These are phyloP conservation scores for Heloderma charlesbogerti DNA, from an alignment of 2,113 vertebrate genomes.

Conservation along the genomic window DNA sequence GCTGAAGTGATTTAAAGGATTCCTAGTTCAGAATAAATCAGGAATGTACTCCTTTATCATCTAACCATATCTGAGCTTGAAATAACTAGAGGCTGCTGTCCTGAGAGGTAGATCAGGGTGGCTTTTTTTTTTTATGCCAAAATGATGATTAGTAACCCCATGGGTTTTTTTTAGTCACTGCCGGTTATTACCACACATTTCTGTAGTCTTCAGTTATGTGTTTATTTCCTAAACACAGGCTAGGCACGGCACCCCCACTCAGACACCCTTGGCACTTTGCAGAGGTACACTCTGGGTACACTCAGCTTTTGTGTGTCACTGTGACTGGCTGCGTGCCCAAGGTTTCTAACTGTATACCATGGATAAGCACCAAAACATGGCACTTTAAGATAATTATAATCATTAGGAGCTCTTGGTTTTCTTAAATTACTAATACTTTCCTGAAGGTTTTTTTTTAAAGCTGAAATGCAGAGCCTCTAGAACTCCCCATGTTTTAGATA, in stretches of 20 bases:
- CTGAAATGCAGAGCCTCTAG: slow-evolving; percentile 9
- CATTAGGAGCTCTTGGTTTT: slow-evolving; percentile 11
- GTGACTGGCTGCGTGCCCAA: slow-evolving; percentile 21
- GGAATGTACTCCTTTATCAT: not conserved
- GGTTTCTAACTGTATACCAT: not conserved
- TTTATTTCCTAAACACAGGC: not conserved
- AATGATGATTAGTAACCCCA: not conserved
- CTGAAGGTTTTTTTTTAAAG: slow-evolving; percentile 43
- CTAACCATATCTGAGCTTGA: not conserved
- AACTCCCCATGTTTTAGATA: slow-evolving; percentile 3
- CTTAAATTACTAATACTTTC: slow-evolving; percentile 43
- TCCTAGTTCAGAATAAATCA: not conserved
- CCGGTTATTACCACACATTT: slow-evolving; percentile 4
- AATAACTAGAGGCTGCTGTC: not conserved
- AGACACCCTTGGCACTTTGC: not conserved
- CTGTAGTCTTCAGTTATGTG: slow-evolving; percentile 2
- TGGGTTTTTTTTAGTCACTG: not conserved
- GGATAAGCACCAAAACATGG: slow-evolving; percentile 39
- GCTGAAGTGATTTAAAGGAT: not conserved
- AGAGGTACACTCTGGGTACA: not conserved
- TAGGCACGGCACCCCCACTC: not conserved
- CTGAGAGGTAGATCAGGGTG: not conserved
- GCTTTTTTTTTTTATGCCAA: not conserved
- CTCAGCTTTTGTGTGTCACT: slow-evolving; percentile 24
- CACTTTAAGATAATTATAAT: slow-evolving; percentile 39